Evolutionary conservation across 2,113 vertebrate species (phyloP).

Genomic region (Tor tambroides): DNA sequence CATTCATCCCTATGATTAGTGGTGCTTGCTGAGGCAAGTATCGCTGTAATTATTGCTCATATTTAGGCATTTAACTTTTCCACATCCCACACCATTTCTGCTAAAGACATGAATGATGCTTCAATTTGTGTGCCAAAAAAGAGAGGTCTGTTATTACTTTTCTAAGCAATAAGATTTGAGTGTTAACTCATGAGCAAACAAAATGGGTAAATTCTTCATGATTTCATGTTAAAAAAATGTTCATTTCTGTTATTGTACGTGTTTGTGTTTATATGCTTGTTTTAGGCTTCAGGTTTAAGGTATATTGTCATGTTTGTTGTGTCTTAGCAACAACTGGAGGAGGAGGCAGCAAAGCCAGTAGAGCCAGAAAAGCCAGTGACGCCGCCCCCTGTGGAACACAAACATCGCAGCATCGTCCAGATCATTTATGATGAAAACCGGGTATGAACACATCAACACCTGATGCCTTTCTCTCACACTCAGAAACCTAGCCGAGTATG

Average conservation of each 20-base stretch:
- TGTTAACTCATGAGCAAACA: no score
- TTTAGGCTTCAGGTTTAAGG: conserved; percentile 56
- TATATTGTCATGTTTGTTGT: conserved; percentile 61
- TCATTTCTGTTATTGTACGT: neutral
- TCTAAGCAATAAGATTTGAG: no score
- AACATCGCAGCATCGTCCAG: conserved; percentile 98
- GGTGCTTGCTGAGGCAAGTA: neutral
- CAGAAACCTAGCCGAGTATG: neutral
- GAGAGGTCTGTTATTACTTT: no score
- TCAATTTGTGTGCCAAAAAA: neutral
- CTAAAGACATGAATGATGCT: neutral
- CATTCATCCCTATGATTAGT: neutral
- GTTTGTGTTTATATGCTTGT: conserved; percentile 35
- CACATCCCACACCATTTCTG: neutral
- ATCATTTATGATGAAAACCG: conserved; percentile 99
- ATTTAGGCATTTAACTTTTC: neutral
- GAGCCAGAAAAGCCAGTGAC: conserved; percentile 97
- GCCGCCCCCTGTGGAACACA: conserved; percentile 97
- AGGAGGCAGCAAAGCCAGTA: conserved; percentile 96
- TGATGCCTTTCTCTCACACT: no score
- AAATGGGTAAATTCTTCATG: neutral
- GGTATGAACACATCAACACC: conserved; percentile 71
- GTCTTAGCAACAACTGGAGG: conserved; percentile 98
- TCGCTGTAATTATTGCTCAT: neutral
- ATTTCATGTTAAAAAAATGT: neutral